Percentiles rank a stretch among this genome's conserved stretches.
These are phyloP conservation scores for Mythimna ferrago DNA, from an alignment of 2,888 invertebrate genomes.

Conservation along the genomic window DNA sequence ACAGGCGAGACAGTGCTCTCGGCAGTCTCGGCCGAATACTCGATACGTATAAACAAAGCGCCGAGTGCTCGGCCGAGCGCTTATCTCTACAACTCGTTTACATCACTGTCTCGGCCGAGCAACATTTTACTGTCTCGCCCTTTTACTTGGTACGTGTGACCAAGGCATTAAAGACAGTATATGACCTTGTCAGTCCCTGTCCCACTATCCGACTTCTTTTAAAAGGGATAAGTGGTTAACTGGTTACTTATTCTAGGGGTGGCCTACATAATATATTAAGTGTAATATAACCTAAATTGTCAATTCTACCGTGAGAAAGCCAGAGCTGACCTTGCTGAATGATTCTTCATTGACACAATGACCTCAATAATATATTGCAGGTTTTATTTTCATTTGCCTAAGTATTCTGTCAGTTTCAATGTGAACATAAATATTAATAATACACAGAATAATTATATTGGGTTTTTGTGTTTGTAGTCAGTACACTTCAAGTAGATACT, in stretches of 20 bases:
- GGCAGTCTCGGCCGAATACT: no score
- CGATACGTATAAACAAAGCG: no score
- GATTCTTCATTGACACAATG: neutral
- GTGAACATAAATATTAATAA: neutral
- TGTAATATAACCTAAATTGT: neutral
- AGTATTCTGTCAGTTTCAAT: neutral
- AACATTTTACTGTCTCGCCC: no score
- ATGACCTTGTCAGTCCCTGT: no score
- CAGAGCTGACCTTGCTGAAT: slow-evolving; percentile 18
- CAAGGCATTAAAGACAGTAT: no score
- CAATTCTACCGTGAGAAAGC: neutral
- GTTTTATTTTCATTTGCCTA: neutral
- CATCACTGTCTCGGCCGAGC: no score
- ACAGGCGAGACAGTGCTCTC: no score
- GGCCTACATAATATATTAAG: neutral
- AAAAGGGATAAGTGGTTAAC: neutral
- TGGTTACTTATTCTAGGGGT: neutral
- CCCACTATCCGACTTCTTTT: no score
- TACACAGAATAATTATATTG: neutral
- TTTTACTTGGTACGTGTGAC: no score
- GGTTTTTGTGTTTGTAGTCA: neutral
- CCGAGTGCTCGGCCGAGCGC: no score
- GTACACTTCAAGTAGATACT: neutral
- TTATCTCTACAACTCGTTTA: no score
- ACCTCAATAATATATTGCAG: neutral